Evolutionary conservation across 2,888 invertebrate species (phyloP), one percentile per base, ranked within the genome.

Genomic region (Cosmopolites sordidus): DNA sequence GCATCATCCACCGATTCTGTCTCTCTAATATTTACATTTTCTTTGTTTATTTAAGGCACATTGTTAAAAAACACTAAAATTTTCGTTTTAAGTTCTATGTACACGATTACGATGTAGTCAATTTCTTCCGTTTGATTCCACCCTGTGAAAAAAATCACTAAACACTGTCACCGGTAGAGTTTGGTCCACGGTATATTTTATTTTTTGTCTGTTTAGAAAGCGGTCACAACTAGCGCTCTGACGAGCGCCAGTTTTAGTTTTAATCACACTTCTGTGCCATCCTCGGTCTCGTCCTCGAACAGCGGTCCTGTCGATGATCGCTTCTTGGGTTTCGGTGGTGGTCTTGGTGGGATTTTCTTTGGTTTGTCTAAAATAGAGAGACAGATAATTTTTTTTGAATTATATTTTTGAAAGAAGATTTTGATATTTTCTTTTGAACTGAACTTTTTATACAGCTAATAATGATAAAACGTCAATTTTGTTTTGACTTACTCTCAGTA

Each of bases 271-370:
- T 91, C 91, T 64, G 91, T 91, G 61, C 91, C 91, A 64, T 91
- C 90, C 69, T 91, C 91, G 18, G 89, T 89, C 74, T 91, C 91
- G 70, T 91, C 91, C 70, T 91, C 90, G 68, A 89, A 90, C 58
- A 90, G 74, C 55, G 89, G 89, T 63, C 88, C 88, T 3, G 84
- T 78, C 46, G 79, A 79, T 12, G 82, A 79, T 62, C 86, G 83
- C 78, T 89, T 89, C 75, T 88, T 89, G 46, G 89, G 89, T 64
- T 89, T 89, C 18, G 89, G 89, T 9, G 90, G 90, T 42, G 89
- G 89, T 65, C 88, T 79, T 1, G 91, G 91, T 11, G 90, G 90
- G 54, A 89, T 83, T 74, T 91, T 90, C 16, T 81, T 58, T 11
- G 58, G 55, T 56, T 67, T 66, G 8, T 59, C 61, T 58, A 33